These are phyloP conservation scores for Lepus timidus DNA, from an alignment of 2,113 vertebrate species.

Conservation along the genomic window DNA sequence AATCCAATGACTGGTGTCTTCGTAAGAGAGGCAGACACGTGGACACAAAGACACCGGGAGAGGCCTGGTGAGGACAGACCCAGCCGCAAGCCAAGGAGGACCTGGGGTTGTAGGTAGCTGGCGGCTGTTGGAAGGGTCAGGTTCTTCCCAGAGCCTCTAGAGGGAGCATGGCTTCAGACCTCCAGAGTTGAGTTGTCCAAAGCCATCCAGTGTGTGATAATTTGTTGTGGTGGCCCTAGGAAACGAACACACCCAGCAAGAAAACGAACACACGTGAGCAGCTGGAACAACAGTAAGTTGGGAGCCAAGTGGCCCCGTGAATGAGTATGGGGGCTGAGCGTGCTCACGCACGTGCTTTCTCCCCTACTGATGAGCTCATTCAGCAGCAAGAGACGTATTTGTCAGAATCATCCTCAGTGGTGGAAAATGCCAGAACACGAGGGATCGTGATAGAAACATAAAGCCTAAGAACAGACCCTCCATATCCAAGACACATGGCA, in stretches of 20 bases:
- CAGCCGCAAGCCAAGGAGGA: background rate
- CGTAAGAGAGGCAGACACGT: background rate
- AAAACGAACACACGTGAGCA: background rate
- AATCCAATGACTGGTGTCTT: background rate
- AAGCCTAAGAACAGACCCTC: background rate
- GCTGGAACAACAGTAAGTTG: background rate
- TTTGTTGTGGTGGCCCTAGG: background rate
- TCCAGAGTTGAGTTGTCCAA: background rate
- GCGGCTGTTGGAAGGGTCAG: background rate
- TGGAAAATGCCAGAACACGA: background rate
- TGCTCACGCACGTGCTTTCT: accelerated
- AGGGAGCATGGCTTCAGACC: background rate
- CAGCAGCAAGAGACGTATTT: background rate
- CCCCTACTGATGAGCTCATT: background rate
- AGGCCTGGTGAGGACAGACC: background rate
- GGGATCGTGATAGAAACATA: background rate
- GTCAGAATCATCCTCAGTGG: background rate
- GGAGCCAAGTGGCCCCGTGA: background rate
- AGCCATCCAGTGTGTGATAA: background rate
- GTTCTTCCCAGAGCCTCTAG: background rate
- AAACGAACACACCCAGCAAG: background rate
- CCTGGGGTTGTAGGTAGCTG: background rate
- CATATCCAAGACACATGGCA: background rate
- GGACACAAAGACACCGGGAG: background rate
- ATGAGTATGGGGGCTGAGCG: too few species aligned